Evolutionary conservation across 30 jellyfish, hydroid and myxozoan species (phyloP).

Genomic region (Aurelia aurita complex sp. Pacific): DNA sequence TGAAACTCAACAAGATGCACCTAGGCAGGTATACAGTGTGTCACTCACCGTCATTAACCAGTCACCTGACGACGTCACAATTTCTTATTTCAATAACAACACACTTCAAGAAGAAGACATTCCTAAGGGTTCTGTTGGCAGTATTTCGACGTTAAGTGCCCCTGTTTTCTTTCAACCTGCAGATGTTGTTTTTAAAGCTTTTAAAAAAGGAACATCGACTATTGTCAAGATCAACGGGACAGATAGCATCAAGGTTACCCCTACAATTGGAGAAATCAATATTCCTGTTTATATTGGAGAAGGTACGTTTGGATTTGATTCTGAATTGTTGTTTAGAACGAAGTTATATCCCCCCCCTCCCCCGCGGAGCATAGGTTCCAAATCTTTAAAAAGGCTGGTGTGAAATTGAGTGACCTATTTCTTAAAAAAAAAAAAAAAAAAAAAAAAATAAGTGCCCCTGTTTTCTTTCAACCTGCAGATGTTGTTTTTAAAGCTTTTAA

Average conservation of each 20-base stretch:
- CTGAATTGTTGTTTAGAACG: no score
- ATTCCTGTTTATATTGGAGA: conserved; percentile 28
- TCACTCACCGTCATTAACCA: conserved; percentile 30
- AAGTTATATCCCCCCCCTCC: no score
- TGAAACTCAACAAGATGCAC: not conserved
- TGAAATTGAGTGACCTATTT: no score
- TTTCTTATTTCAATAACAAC: conserved; percentile 32
- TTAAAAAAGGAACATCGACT: conserved; percentile 44
- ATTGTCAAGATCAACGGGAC: conserved; percentile 40
- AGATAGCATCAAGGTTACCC: conserved; percentile 15
- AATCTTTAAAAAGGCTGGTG: no score
- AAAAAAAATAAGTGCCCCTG: not conserved
- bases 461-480: conserved; percentile 10
- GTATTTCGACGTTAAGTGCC: conserved; percentile 11
- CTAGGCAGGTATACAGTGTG: conserved; percentile 37
- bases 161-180: conserved; percentile 8
- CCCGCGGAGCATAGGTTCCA: no score
- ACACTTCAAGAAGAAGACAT: conserved; percentile 27
- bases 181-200: conserved; percentile 31
- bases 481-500: conserved; percentile 37
- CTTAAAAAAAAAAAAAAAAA: no score
- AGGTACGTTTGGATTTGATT: not conserved
- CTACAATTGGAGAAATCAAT: conserved; percentile 10
- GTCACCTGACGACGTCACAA: conserved; percentile 48
- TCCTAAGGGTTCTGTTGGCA: conserved; percentile 14